Percentiles rank a stretch among this genome's conserved stretches.
phyloP scores from a whole-genome alignment of 2,797 vertebrate genomes.

The Eulemur coronatus region DNA sequence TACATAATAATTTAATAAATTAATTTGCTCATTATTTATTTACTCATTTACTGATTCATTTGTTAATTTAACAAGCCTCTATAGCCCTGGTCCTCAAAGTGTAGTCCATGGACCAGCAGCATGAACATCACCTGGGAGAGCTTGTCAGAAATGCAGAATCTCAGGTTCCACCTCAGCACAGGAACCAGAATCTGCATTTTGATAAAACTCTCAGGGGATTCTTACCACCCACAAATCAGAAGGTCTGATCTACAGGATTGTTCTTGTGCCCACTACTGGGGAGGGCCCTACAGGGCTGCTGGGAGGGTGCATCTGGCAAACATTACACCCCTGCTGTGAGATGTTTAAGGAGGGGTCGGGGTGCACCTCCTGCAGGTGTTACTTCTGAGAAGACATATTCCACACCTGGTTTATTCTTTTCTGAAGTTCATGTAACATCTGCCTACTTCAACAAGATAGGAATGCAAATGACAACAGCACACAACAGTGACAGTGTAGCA shows the following conservation, averaged over 20 bases:
- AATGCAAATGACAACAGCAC: accelerated
- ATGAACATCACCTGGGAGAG: not conserved
- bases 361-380: not conserved
- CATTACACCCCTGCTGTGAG: not conserved
- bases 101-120: not conserved
- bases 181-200: not conserved
- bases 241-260: not conserved
- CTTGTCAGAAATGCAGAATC: not conserved
- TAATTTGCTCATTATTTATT: not conserved
- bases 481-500: not conserved
- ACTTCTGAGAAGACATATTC: not conserved
- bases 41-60: not conserved
- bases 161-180: not conserved
- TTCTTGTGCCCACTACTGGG: too few relatives aligned
- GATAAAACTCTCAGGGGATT: not conserved
- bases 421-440: not conserved
- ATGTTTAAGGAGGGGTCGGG: not conserved
- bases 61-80: not conserved
- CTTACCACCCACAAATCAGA: not conserved
- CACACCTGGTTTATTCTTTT: not conserved
- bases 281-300: not conserved
- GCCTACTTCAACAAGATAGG: not conserved
- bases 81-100: not conserved
- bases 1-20: not conserved
- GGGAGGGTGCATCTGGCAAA: not conserved